phyloP scores from a whole-genome alignment of 2,797 vertebrate genomes.

The Aerospiza tachiro region DNA sequence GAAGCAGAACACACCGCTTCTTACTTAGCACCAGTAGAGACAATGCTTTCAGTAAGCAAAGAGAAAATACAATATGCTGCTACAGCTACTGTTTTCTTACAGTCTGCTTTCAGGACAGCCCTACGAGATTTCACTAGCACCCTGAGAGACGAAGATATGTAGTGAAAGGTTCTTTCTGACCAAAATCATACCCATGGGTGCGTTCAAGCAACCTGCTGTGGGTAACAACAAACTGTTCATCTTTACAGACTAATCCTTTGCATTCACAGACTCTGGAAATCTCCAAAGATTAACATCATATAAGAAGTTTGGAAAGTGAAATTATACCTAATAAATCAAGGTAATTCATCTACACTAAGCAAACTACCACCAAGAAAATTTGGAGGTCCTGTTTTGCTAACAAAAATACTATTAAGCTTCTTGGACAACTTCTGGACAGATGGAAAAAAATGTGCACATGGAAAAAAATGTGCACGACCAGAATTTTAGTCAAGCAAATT shows the following conservation, averaged over 20 bases:
- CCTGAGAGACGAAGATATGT: background rate
- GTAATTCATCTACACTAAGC: background rate
- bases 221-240: background rate
- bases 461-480: fast-evolving
- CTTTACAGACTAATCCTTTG: background rate
- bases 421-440: background rate
- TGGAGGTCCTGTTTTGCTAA: background rate
- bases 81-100: background rate
- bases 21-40: background rate
- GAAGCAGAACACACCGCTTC: background rate
- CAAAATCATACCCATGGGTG: background rate
- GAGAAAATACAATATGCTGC: background rate
- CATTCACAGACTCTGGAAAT: background rate
- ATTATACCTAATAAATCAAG: background rate
- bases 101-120: background rate
- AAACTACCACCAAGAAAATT: background rate
- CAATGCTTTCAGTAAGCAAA: background rate
- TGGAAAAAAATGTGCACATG: fast-evolving
- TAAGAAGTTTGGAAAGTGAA: background rate
- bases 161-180: background rate
- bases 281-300: background rate
- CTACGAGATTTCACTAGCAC: background rate
- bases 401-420: background rate
- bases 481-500: background rate
- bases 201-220: background rate